Percentiles rank a stretch among this genome's conserved stretches.
phyloP scores from a whole-genome alignment of 2,888 invertebrate genomes.

The Macrosoma leucophasiata region DNA sequence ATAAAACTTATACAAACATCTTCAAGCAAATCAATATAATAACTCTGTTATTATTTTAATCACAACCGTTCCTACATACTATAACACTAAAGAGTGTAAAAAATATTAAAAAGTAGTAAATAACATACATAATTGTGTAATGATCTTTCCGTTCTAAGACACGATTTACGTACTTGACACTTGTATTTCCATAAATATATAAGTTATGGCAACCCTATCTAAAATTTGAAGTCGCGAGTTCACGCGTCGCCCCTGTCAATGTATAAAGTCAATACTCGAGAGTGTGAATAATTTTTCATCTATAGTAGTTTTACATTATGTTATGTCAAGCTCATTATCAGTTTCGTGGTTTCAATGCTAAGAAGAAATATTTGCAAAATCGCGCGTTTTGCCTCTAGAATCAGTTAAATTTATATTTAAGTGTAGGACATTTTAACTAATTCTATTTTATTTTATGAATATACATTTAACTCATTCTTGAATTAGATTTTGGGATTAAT shows the following conservation, averaged over 20 bases:
- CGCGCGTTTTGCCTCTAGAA: too few relatives aligned
- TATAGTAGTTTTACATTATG: conserved; percentile 54
- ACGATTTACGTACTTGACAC: neutral
- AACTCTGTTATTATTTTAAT: too few relatives aligned
- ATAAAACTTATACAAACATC: too few relatives aligned
- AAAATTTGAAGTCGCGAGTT: conserved; percentile 47
- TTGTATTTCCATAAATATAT: neutral
- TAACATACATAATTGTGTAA: neutral
- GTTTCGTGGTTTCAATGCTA: conserved; percentile 16
- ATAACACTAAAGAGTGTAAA: neutral
- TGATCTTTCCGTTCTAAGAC: neutral
- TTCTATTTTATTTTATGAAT: too few relatives aligned
- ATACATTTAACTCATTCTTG: too few relatives aligned
- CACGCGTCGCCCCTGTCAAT: conserved; percentile 53
- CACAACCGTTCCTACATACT: too few relatives aligned
- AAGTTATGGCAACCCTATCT: conserved; percentile 38
- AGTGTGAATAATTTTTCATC: conserved; percentile 69
- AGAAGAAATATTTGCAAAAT: too few relatives aligned
- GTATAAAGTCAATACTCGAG: conserved; percentile 60
- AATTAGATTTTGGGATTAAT: too few relatives aligned
- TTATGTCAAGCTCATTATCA: conserved; percentile 36
- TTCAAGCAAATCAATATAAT: too few relatives aligned
- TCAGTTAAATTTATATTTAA: too few relatives aligned
- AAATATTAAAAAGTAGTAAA: neutral
- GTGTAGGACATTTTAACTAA: too few relatives aligned